These are phyloP conservation scores for Trichonephila clavata DNA, from an alignment of 1,140 invertebrate species.

Conservation along the genomic window DNA sequence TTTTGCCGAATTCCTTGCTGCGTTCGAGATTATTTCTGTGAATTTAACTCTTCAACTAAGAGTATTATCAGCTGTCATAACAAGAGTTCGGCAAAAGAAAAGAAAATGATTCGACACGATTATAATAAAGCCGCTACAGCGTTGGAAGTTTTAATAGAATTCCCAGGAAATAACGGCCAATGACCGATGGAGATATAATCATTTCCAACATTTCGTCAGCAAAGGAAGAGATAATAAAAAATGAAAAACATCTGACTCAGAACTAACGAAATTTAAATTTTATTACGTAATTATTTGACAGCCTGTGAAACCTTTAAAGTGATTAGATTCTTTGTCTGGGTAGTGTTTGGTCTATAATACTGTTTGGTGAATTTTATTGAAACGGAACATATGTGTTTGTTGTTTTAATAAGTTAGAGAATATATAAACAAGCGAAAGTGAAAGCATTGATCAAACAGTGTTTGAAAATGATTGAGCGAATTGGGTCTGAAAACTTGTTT, in stretches of 20 bases:
- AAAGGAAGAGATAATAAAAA: not conserved
- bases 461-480: too few species aligned
- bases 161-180: not conserved
- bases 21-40: conserved; percentile 16
- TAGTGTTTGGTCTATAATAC: too few species aligned
- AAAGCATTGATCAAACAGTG: too few species aligned
- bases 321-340: not conserved
- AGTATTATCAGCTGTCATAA: conserved; percentile 48
- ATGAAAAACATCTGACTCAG: not conserved
- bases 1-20: not conserved
- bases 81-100: not conserved
- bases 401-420: too few species aligned
- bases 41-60: conserved; percentile 25
- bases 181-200: not conserved
- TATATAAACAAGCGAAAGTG: too few species aligned
- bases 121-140: not conserved
- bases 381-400: too few species aligned
- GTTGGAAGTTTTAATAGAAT: not conserved
- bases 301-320: not conserved
- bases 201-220: not conserved
- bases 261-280: conserved; percentile 19
- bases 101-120: not conserved
- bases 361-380: too few species aligned
- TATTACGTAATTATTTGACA: not conserved
- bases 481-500: too few species aligned